These are phyloP conservation scores for Calliphora vicina DNA, from an alignment of 1,140 invertebrate species.

Conservation along the genomic window DNA sequence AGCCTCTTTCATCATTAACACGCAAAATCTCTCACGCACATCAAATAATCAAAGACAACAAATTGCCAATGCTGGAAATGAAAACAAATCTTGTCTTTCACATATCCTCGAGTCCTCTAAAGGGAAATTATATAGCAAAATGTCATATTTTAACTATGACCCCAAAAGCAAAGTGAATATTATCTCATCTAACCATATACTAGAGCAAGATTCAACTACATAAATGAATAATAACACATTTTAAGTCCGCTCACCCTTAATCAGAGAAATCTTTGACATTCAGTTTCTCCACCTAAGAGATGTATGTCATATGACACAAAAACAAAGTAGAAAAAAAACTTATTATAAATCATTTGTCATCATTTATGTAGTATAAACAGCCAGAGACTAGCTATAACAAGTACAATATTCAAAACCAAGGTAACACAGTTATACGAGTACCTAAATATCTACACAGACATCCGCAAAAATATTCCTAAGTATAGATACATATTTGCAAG, in stretches of 20 bases:
- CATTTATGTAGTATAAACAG: conserved; percentile 6
- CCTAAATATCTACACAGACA: not conserved
- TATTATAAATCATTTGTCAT: conserved; percentile 31
- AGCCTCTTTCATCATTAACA: not conserved
- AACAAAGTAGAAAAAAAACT: not conserved
- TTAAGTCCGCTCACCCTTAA: not conserved
- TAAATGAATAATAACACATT: not conserved
- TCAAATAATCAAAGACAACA: not conserved
- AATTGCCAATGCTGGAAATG: not conserved
- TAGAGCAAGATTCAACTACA: not conserved
- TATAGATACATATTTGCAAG: not conserved
- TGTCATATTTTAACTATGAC: not conserved
- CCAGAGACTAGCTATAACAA: not conserved
- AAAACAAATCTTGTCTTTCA: too few relatives aligned
- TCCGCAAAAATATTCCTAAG: too few relatives aligned
- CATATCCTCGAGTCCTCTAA: not conserved
- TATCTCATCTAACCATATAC: not conserved
- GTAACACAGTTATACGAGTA: not conserved
- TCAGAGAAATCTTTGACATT: not conserved
- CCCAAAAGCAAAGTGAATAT: not conserved
- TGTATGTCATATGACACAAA: not conserved
- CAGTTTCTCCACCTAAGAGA: not conserved
- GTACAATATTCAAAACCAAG: not conserved
- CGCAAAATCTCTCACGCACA: not conserved
- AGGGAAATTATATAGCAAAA: not conserved